A percentile compares a stretch with the other conserved stretches of the same genome.
phyloP scores from a whole-genome alignment of 2,888 invertebrate genomes.

The Galeruca laticollis region DNA sequence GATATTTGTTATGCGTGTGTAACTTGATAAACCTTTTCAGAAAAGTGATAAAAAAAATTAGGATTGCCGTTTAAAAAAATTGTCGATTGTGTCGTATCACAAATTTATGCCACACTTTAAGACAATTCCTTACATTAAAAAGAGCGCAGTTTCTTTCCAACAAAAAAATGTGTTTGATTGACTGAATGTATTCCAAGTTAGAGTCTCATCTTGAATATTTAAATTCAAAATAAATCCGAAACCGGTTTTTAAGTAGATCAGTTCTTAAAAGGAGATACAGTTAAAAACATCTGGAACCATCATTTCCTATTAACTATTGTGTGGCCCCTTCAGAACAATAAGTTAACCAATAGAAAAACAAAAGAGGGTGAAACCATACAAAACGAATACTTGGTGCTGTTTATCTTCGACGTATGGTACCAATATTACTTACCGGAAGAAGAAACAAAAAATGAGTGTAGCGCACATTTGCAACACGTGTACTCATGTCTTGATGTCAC shows the following conservation, averaged over 20 bases:
- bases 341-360: conserved; percentile 30
- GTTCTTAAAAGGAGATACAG: not conserved
- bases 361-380: conserved; percentile 46
- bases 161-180: too few species aligned
- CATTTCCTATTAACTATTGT: conserved; percentile 24
- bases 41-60: too few species aligned
- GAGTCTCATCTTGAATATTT: not conserved
- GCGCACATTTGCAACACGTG: conserved; percentile 45
- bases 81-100: too few species aligned
- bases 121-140: too few species aligned
- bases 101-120: too few species aligned
- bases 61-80: too few species aligned
- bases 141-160: too few species aligned
- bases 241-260: not conserved
- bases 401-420: conserved; percentile 34
- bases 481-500: conserved; percentile 5
- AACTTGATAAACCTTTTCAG: too few species aligned
- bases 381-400: conserved; percentile 44
- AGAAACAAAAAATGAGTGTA: conserved; percentile 33
- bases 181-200: too few species aligned
- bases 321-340: conserved; percentile 36
- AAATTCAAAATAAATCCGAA: not conserved
- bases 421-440: conserved; percentile 38
- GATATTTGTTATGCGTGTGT: too few species aligned
- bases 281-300: conserved; percentile 32